phyloP scores from a whole-genome alignment of 1,140 invertebrate genomes.

The Bilobella aurantiaca region DNA sequence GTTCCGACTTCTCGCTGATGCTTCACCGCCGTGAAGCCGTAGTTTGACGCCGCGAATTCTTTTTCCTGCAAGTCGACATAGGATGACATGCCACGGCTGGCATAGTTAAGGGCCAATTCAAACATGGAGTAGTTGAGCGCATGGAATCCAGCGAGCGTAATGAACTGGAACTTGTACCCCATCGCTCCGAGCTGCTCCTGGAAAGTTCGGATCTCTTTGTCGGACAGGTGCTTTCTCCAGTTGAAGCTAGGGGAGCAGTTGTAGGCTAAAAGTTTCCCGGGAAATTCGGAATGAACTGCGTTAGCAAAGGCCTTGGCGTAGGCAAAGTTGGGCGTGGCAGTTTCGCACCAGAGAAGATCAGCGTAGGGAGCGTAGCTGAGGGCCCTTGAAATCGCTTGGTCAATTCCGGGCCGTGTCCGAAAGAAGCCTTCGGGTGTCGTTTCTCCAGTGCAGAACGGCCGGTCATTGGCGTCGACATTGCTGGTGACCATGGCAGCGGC shows the following conservation, averaged over 20 bases:
- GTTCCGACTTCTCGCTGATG: constrained; percentile 42
- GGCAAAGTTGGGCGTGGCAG: constrained; percentile 36
- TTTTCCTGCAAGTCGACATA: constrained; percentile 40
- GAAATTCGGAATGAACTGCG: constrained; percentile 38
- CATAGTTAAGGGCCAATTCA: constrained; percentile 39
- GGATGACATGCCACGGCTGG: constrained; percentile 38
- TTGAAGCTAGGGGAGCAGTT: constrained; percentile 42
- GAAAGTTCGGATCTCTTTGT: constrained; percentile 40
- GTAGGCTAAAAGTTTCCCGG: constrained; percentile 41
- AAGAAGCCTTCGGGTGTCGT: constrained; percentile 41
- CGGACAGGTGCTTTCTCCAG: constrained; percentile 39
- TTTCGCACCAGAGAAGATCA: constrained; percentile 43
- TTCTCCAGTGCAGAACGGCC: constrained; percentile 39
- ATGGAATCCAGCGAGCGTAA: constrained; percentile 41
- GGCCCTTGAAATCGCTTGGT: constrained; percentile 39
- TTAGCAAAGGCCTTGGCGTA: constrained; percentile 40
- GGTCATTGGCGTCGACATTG: constrained; percentile 40
- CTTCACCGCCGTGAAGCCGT: constrained; percentile 42
- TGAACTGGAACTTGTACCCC: constrained; percentile 43
- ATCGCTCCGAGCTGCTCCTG: constrained; percentile 39
- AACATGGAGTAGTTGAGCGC: constrained; percentile 40
- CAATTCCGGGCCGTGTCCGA: constrained; percentile 27
- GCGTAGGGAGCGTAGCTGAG: constrained; percentile 40
- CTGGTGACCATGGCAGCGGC: constrained; percentile 37
- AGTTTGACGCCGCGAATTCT: constrained; percentile 38